Percentiles rank a stretch among this genome's conserved stretches.
These are phyloP conservation scores for Ornithoptera priamus DNA, from an alignment of 2,888 invertebrate genomes.

Conservation along the genomic window DNA sequence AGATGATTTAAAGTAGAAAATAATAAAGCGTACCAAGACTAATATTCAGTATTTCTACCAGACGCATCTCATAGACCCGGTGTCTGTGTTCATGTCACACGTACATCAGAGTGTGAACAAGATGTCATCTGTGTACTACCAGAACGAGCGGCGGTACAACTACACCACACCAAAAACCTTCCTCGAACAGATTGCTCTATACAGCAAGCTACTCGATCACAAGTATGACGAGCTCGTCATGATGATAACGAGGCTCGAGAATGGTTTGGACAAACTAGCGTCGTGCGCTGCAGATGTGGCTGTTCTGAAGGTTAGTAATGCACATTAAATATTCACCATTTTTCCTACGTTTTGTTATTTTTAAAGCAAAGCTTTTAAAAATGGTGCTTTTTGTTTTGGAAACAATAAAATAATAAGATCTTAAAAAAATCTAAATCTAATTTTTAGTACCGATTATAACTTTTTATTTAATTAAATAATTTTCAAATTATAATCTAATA, in stretches of 20 bases:
- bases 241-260: constrained; percentile 89
- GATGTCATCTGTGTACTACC: constrained; percentile 88
- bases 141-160: constrained; percentile 94
- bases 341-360: no score
- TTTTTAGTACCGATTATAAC: no score
- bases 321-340: no score
- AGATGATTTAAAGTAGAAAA: no score
- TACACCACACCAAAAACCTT: constrained; percentile 98
- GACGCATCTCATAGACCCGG: constrained; percentile 80
- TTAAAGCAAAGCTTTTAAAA: no score
- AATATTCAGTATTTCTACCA: constrained; percentile 49
- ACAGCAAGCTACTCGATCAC: constrained; percentile 84
- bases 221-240: constrained; percentile 85
- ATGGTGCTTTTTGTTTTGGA: no score
- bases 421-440: no score
- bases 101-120: constrained; percentile 93
- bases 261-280: constrained; percentile 92
- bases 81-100: constrained; percentile 93
- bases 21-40: not conserved
- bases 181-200: constrained; percentile 93
- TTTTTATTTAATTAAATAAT: no score
- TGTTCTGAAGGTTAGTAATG: constrained; percentile 83
- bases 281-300: constrained; percentile 93
- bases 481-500: no score
- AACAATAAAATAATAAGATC: no score